These are phyloP conservation scores for Syngnathoides biaculeatus DNA, from an alignment of 2,113 vertebrate genomes.

Conservation along the genomic window DNA sequence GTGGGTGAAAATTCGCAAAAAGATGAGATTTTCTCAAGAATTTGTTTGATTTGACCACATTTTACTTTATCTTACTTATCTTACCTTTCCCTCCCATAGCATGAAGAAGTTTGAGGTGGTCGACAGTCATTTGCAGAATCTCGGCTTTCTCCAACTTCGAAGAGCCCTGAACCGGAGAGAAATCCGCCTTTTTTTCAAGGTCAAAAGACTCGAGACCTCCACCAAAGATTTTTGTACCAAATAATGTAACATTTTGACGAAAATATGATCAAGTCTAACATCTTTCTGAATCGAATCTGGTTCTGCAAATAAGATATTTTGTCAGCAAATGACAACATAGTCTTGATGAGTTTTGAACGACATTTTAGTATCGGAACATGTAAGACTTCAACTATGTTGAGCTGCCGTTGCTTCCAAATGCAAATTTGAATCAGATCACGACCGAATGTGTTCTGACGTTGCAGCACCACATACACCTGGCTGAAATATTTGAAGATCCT, in stretches of 20 bases:
- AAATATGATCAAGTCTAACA: no score
- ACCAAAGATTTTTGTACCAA: background rate
- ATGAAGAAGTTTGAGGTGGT: constrained; percentile 91
- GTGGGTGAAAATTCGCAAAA: constrained; percentile 5
- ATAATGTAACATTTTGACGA: no score
- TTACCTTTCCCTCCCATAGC: constrained; percentile 88
- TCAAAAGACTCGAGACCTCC: background rate
- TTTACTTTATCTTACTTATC: background rate
- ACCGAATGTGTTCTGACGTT: no score
- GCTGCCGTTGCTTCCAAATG: background rate
- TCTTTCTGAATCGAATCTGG: background rate
- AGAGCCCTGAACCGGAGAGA: constrained; percentile 76
- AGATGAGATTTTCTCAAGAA: background rate
- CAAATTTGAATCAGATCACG: no score
- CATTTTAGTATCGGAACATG: background rate
- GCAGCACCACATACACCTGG: no score
- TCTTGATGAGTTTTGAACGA: background rate
- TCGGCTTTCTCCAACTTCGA: constrained; percentile 94
- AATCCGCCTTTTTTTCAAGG: background rate
- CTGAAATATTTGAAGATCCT: background rate
- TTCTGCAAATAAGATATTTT: background rate
- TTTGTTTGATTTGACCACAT: background rate
- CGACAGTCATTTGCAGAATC: constrained; percentile 95
- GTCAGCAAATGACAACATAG: background rate
- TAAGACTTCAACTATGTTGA: background rate